These are phyloP conservation scores for Peromyscus leucopus DNA, from an alignment of 2,113 vertebrate genomes.

Conservation along the genomic window DNA sequence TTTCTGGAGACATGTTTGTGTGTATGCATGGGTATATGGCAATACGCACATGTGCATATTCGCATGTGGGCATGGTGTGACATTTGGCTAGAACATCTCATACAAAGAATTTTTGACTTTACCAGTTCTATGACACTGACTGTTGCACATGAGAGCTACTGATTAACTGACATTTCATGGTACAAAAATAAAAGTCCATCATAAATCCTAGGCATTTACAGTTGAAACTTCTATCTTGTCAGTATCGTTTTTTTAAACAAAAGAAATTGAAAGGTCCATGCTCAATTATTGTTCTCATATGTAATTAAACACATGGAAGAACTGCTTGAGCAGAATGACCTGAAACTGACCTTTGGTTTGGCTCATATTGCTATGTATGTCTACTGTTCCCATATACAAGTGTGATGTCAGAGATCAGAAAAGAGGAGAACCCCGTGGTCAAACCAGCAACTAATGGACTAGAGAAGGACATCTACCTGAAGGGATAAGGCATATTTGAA, in stretches of 20 bases:
- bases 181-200: background rate
- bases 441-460: background rate
- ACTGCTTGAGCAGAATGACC: background rate
- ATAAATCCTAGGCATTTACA: background rate
- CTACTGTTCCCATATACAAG: background rate
- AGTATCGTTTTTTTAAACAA: background rate
- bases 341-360: background rate
- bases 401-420: background rate
- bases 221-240: background rate
- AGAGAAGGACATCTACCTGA: background rate
- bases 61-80: fast-evolving
- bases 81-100: background rate
- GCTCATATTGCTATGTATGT: background rate
- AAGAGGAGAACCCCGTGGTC: fast-evolving
- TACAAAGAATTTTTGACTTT: background rate
- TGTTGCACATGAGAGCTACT: background rate
- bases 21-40: fast-evolving
- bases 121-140: fast-evolving
- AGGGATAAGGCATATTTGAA: background rate
- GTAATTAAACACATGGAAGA: background rate
- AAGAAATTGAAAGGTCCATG: background rate
- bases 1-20: no score
- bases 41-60: fast-evolving
- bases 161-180: background rate
- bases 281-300: background rate